phyloP scores from a whole-genome alignment of 2,113 vertebrate species.

The Furnarius figulus region DNA sequence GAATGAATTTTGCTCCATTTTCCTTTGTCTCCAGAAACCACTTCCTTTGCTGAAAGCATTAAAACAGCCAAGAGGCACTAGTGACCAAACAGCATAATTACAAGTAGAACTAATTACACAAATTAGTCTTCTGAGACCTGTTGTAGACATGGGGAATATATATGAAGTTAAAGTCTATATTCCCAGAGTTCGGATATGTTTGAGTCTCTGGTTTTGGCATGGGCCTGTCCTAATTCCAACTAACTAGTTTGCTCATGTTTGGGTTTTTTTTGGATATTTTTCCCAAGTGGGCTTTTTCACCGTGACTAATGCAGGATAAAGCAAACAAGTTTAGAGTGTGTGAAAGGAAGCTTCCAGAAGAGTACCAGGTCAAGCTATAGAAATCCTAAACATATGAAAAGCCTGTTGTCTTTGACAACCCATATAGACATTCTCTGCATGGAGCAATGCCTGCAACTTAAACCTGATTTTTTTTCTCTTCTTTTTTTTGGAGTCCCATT shows the following conservation, averaged over 20 bases:
- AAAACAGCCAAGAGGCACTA: background rate
- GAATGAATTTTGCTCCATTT: background rate
- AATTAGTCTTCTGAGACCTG: conserved; percentile 7
- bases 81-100: conserved; percentile 15
- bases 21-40: conserved; percentile 23
- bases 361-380: conserved; percentile 1
- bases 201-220: conserved; percentile 19
- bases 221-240: conserved; percentile 11
- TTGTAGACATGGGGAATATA: background rate
- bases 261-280: conserved; percentile 42
- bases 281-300: conserved; percentile 1
- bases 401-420: conserved; percentile 12
- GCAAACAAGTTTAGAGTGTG: conserved; percentile 9
- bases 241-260: background rate
- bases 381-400: conserved; percentile 21
- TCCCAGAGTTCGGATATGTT: background rate
- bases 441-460: background rate
- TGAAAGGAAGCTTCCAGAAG: conserved; percentile 48
- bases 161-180: background rate
- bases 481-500: background rate
- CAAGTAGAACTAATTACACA: conserved; percentile 28
- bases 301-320: conserved; percentile 9
- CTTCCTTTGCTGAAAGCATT: conserved; percentile 26
- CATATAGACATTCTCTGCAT: background rate
- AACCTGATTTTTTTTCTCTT: background rate